These are phyloP conservation scores for Lates japonicus DNA, from an alignment of 2,797 vertebrate genomes.

Conservation along the genomic window DNA sequence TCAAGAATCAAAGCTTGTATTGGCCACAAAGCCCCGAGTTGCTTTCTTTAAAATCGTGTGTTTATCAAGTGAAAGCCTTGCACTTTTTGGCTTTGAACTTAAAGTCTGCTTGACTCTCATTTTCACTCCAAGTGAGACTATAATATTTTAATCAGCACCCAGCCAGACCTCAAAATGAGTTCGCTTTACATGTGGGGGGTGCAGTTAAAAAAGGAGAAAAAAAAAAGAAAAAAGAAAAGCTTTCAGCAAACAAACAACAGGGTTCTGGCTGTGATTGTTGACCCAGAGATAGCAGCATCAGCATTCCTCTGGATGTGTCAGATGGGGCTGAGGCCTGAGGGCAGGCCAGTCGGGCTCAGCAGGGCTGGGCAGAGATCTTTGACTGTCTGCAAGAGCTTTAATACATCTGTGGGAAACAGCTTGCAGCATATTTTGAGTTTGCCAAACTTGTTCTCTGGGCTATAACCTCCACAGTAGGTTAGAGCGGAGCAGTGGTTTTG, in stretches of 20 bases:
- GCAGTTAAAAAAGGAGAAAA: background rate
- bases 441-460: conserved; percentile 79
- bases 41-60: conserved; percentile 47
- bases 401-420: conserved; percentile 65
- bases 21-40: conserved; percentile 43
- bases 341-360: conserved; percentile 46
- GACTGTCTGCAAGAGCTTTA: conserved; percentile 49
- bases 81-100: conserved; percentile 51
- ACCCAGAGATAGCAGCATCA: conserved; percentile 60
- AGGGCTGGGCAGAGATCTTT: conserved; percentile 42
- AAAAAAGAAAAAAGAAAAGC: conserved; percentile 4
- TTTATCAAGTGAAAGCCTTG: conserved; percentile 57
- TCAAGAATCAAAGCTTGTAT: conserved; percentile 59
- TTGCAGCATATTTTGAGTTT: conserved; percentile 79
- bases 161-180: conserved; percentile 52
- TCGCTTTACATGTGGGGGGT: conserved; percentile 1
- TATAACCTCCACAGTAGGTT: conserved; percentile 36
- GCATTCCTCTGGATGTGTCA: conserved; percentile 66
- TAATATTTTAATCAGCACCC: conserved; percentile 61
- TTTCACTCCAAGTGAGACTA: conserved; percentile 46
- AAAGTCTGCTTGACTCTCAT: conserved; percentile 39
- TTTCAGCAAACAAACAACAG: conserved; percentile 57
- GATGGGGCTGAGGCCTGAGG: conserved; percentile 47
- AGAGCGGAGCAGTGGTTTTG: conserved; percentile 20
- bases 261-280: conserved; percentile 48